Evolutionary conservation across 2,888 invertebrate species (phyloP).

Genomic region (Gymnosoma rotundatum): DNA sequence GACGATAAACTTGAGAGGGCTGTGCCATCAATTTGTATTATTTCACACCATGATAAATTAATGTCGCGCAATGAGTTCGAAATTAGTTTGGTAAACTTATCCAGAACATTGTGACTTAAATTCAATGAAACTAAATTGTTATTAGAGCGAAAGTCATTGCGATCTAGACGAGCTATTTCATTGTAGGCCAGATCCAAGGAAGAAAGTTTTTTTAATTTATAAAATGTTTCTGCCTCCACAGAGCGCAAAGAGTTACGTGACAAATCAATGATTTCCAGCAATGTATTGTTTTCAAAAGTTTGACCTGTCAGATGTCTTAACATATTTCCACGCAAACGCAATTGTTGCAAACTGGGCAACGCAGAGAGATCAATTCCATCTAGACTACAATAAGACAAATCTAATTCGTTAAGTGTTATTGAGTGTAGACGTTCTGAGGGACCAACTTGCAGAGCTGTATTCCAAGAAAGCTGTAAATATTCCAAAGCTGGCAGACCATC

Average conservation of each 20-base stretch:
- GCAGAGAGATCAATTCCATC: slow-evolving; percentile 85
- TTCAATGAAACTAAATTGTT: slow-evolving; percentile 85
- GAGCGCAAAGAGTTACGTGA: slow-evolving; percentile 86
- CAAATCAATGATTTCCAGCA: slow-evolving; percentile 85
- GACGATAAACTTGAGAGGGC: slow-evolving; percentile 85
- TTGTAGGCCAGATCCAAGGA: slow-evolving; percentile 88
- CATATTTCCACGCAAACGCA: slow-evolving; percentile 86
- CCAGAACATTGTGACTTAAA: slow-evolving; percentile 86
- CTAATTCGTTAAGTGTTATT: slow-evolving; percentile 83
- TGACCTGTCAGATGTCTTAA: slow-evolving; percentile 84
- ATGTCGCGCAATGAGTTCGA: slow-evolving; percentile 84
- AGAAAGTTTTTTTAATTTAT: slow-evolving; percentile 84
- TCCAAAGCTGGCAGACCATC: slow-evolving; percentile 84
- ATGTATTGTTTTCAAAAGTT: slow-evolving; percentile 85
- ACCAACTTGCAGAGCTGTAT: slow-evolving; percentile 83
- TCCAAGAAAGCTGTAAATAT: slow-evolving; percentile 85
- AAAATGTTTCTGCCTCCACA: slow-evolving; percentile 85
- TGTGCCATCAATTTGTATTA: slow-evolving; percentile 83
- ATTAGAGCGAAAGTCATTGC: slow-evolving; percentile 85
- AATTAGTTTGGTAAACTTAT: slow-evolving; percentile 84
- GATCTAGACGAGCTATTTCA: slow-evolving; percentile 85
- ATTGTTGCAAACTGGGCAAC: slow-evolving; percentile 85
- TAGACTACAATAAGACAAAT: slow-evolving; percentile 86
- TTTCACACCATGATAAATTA: slow-evolving; percentile 87
- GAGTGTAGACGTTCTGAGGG: slow-evolving; percentile 82